Evolutionary conservation across 2,888 invertebrate genomes (phyloP).

Genomic region (Marronus borbonicus): DNA sequence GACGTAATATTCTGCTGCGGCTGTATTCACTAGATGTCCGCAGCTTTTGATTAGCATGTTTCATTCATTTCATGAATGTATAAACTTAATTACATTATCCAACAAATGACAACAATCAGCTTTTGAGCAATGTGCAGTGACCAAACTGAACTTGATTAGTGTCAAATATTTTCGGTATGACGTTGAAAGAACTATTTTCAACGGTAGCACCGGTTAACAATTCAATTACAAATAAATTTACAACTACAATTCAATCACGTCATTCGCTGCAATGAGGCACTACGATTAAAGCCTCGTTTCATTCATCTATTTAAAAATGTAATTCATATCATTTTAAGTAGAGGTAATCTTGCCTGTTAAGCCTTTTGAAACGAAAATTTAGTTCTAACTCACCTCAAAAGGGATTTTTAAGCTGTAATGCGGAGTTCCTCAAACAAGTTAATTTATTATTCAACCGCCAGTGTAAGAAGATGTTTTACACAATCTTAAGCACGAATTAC

Average conservation of each 20-base stretch:
- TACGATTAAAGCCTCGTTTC: not conserved
- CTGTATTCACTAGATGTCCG: not conserved
- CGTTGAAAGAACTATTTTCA: not conserved
- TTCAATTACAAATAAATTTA: slow-evolving; percentile 33
- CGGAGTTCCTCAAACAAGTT: slow-evolving; percentile 29
- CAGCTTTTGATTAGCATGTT: not conserved
- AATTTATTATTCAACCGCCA: slow-evolving; percentile 26
- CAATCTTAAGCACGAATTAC: slow-evolving; percentile 23
- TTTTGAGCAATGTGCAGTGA: slow-evolving; percentile 37
- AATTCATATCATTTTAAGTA: slow-evolving; percentile 12
- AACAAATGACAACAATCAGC: slow-evolving; percentile 28
- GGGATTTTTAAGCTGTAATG: slow-evolving; percentile 23
- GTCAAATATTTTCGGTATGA: slow-evolving; percentile 22
- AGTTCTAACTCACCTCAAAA: not conserved
- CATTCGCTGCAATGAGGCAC: not conserved
- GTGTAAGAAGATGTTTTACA: slow-evolving; percentile 29
- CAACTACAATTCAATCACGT: slow-evolving; percentile 23
- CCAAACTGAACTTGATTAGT: slow-evolving; percentile 19
- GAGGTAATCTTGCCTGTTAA: not conserved
- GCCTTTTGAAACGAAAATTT: slow-evolving; percentile 8
- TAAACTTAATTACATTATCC: slow-evolving; percentile 44
- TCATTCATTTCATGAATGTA: slow-evolving; percentile 1
- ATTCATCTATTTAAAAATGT: not conserved
- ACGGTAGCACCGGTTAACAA: not conserved
- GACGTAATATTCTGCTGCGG: too few relatives aligned